phyloP scores from a whole-genome alignment of 2,888 invertebrate species.

The Oxystoma pomonae region DNA sequence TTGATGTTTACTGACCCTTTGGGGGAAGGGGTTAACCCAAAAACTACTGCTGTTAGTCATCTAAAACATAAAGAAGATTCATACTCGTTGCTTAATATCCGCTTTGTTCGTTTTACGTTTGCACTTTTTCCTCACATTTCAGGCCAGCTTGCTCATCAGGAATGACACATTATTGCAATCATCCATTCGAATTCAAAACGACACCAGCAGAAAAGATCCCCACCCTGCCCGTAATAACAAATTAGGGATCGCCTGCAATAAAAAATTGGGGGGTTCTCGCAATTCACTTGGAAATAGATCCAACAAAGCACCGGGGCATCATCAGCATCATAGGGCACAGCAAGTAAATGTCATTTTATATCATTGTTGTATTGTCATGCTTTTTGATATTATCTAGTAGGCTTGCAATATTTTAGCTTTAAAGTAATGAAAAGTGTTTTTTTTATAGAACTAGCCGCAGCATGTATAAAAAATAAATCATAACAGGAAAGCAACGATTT shows the following conservation, averaged over 20 bases:
- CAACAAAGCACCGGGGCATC: constrained; percentile 33
- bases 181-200: constrained; percentile 67
- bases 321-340: not conserved
- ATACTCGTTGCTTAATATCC: too few species aligned
- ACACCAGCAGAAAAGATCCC: constrained; percentile 58
- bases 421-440: too few species aligned
- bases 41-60: too few species aligned
- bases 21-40: too few species aligned
- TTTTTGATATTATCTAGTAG: too few species aligned
- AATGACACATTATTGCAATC: constrained; percentile 60
- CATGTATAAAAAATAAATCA: too few species aligned
- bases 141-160: constrained; percentile 46
- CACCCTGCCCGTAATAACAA: not conserved
- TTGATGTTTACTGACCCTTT: too few species aligned
- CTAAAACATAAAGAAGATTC: too few species aligned
- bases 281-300: constrained; percentile 60
- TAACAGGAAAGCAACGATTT: too few species aligned
- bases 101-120: constrained; percentile 21
- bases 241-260: constrained; percentile 61
- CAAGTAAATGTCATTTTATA: not conserved
- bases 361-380: too few species aligned
- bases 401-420: too few species aligned
- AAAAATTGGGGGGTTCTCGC: constrained; percentile 62
- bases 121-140: constrained; percentile 28
- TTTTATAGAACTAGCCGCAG: too few species aligned